Evolutionary conservation across 37 sponge, comb jelly and placozoan genomes (phyloP).

Genomic region (Corticium candelabrum): DNA sequence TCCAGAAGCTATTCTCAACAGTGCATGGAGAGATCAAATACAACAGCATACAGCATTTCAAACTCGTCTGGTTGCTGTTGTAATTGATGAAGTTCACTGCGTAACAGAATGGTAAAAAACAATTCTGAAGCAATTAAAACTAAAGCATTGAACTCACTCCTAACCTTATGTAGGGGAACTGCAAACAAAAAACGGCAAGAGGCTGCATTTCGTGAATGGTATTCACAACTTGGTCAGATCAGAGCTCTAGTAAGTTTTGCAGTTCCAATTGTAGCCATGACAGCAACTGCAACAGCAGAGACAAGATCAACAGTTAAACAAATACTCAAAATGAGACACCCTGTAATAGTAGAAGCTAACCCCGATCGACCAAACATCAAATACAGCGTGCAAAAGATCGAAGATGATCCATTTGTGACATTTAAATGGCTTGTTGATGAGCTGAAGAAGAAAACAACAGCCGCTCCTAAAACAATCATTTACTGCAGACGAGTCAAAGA

Average conservation of each 20-base stretch:
- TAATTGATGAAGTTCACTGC: background rate
- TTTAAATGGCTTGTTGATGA: background rate
- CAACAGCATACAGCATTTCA: background rate
- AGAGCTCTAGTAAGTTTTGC: background rate
- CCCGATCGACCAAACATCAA: conserved; percentile 2
- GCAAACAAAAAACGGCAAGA: background rate
- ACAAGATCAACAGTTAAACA: too few relatives aligned
- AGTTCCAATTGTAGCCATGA: background rate
- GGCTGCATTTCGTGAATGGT: background rate
- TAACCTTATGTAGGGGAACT: background rate
- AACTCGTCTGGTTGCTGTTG: background rate
- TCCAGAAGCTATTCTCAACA: background rate
- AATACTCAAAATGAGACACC: too few relatives aligned
- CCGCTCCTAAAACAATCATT: background rate
- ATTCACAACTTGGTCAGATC: background rate
- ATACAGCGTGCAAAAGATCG: background rate
- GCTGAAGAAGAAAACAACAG: background rate
- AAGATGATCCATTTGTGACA: background rate
- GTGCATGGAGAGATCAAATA: background rate
- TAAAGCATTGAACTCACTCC: too few relatives aligned
- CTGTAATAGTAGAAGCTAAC: background rate
- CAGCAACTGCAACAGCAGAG: background rate
- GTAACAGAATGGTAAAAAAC: background rate
- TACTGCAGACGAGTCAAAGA: background rate
- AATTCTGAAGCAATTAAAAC: background rate